Conservation (phyloP, 2,113 vertebrate species). For the Rynchops niger region DNA sequence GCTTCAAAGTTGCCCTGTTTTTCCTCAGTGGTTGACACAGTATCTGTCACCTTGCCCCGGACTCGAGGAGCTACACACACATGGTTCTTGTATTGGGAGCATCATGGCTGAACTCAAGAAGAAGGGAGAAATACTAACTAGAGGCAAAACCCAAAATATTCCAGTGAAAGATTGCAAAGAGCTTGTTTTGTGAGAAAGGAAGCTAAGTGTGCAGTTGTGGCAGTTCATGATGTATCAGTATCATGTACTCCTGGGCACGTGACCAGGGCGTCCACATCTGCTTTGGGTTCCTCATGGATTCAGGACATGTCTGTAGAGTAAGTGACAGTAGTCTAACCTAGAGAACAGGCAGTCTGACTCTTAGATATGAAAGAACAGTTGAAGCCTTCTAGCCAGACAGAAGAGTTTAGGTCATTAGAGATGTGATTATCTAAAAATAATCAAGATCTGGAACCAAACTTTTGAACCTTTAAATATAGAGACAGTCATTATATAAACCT, state of each 20-base stretch:
- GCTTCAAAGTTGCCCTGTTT: neutral
- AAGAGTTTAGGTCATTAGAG: neutral
- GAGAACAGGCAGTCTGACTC: neutral
- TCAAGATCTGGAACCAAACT: neutral
- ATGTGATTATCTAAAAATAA: neutral
- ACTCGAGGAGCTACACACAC: neutral
- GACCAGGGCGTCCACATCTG: neutral
- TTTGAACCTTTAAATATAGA: neutral
- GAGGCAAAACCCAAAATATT: neutral
- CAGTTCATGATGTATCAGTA: neutral
- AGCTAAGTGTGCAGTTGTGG: neutral
- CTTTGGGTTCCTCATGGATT: neutral
- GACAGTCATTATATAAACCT: neutral
- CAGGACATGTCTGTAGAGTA: neutral
- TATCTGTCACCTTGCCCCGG: neutral
- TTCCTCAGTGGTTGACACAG: neutral
- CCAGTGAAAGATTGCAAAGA: neutral
- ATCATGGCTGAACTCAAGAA: neutral
- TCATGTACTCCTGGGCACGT: rapidly evolving
- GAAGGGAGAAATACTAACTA: neutral
- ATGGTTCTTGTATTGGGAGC: neutral
- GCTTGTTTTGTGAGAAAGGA: neutral
- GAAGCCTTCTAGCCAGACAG: neutral
- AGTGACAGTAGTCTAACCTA: neutral
- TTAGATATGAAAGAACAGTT: neutral